Percentiles rank a stretch among this genome's conserved stretches.
These are phyloP conservation scores for Deilephila porcellus DNA, from an alignment of 2,888 invertebrate genomes.

Conservation along the genomic window DNA sequence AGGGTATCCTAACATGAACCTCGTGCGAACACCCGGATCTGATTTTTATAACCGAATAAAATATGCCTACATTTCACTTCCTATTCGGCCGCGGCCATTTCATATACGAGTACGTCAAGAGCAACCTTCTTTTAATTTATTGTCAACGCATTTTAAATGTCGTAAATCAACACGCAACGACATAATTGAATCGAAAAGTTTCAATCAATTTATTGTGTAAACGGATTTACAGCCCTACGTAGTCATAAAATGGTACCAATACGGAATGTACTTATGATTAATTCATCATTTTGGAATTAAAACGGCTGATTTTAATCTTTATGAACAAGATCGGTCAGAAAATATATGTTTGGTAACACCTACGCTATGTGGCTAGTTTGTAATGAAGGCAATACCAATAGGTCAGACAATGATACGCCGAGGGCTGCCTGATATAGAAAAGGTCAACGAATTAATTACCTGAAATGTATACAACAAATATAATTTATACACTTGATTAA, in stretches of 20 bases:
- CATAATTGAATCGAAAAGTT: constrained; percentile 9
- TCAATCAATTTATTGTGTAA: neutral
- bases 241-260: neutral
- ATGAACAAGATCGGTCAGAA: neutral
- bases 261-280: neutral
- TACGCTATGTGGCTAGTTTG: neutral
- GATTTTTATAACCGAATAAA: constrained; percentile 14
- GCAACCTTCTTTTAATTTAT: neutral
- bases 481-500: no score
- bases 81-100: neutral
- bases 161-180: constrained; percentile 5
- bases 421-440: no score
- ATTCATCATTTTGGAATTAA: neutral
- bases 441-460: no score
- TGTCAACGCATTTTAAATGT: neutral
- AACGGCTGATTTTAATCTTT: neutral
- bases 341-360: neutral
- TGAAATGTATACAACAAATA: no score
- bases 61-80: constrained; percentile 4
- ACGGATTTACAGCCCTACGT: neutral
- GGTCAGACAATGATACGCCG: no score
- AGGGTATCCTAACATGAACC: neutral
- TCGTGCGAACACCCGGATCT: neutral
- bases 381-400: neutral
- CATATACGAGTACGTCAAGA: constrained; percentile 6